These are phyloP conservation scores for Lagopus muta DNA, from an alignment of 2,113 vertebrate genomes.

Conservation along the genomic window DNA sequence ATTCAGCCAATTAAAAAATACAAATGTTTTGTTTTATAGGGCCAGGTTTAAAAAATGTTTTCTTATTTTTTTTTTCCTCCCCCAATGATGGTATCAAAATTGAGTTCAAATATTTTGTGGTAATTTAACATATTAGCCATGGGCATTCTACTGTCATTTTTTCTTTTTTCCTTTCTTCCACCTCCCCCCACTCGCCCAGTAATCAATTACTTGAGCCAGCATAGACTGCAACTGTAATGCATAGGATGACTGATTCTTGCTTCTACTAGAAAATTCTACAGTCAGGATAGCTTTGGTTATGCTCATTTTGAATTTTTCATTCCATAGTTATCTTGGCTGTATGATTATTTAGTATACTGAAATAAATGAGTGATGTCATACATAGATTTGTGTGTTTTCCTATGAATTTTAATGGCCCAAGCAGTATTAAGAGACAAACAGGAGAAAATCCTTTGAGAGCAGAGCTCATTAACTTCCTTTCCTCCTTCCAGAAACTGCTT, in stretches of 20 bases:
- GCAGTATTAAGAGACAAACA: not conserved
- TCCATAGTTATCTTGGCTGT: not conserved
- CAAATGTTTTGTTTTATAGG: not conserved
- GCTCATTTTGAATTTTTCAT: not conserved
- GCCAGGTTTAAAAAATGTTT: not conserved
- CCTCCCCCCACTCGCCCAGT: not conserved
- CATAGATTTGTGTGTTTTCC: not conserved
- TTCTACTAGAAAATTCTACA: not conserved
- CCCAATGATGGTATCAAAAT: rapidly evolving
- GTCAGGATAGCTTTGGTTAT: not conserved
- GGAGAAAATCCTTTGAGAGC: not conserved
- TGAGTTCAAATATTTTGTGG: not conserved
- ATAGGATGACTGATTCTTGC: not conserved
- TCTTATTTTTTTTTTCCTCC: too few relatives aligned
- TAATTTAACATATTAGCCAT: not conserved
- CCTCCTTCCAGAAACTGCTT: not conserved
- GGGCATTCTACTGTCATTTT: not conserved
- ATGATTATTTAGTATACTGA: not conserved
- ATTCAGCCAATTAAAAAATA: not conserved
- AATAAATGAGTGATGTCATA: not conserved
- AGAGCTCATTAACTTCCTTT: not conserved
- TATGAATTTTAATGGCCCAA: not conserved
- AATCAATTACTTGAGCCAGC: not conserved
- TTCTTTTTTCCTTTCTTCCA: not conserved
- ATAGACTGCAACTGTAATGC: not conserved